These are phyloP conservation scores for Bos javanicus DNA, from an alignment of 2,113 vertebrate genomes.

Conservation along the genomic window DNA sequence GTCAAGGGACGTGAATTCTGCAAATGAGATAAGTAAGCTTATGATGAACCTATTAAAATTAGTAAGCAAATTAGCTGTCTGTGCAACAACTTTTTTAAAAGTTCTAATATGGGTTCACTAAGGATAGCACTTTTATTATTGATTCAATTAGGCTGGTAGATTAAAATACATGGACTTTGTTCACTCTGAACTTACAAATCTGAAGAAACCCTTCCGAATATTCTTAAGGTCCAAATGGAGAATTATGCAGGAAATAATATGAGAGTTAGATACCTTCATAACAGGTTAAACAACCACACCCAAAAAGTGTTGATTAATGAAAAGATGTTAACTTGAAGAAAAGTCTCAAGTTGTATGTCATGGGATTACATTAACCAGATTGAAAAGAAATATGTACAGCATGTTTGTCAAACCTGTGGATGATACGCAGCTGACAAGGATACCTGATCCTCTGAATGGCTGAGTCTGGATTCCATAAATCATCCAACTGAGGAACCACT, in stretches of 20 bases:
- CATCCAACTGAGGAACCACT: background rate
- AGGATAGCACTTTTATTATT: constrained; percentile 4
- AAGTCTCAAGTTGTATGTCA: background rate
- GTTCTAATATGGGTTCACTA: background rate
- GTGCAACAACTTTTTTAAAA: background rate
- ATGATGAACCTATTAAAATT: background rate
- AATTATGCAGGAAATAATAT: constrained; percentile 41
- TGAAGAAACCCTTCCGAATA: background rate
- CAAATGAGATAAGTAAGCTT: background rate
- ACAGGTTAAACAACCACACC: constrained; percentile 23
- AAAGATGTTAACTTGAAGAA: background rate
- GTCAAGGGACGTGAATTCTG: background rate
- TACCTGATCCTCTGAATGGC: background rate
- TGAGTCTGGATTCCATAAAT: constrained; percentile 24
- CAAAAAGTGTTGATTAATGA: constrained; percentile 2
- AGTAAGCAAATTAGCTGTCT: background rate
- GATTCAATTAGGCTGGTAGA: background rate
- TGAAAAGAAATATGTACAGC: background rate
- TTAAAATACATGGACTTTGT: background rate
- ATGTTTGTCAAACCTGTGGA: background rate
- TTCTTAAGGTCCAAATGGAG: constrained; percentile 14
- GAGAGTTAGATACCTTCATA: background rate
- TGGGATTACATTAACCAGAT: background rate
- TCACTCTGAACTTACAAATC: background rate
- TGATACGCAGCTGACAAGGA: background rate